Conservation (phyloP, 2,888 invertebrate species). For the Melitaea athalia region DNA sequence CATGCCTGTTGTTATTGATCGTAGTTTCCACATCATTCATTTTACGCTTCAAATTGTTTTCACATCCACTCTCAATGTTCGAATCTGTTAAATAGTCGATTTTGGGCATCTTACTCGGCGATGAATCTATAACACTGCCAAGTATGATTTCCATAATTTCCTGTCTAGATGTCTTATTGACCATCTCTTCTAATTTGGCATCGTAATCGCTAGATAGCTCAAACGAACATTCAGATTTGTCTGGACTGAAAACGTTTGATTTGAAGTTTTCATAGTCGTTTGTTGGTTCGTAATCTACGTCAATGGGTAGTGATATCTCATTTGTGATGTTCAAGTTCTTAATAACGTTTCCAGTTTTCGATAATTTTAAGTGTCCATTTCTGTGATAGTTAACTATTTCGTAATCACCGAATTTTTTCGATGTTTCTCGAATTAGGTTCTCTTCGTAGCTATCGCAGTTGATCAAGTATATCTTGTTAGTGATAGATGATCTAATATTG, state of each 20-base stretch:
- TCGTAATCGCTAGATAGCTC: conserved; percentile 73
- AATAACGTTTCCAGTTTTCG: conserved; percentile 55
- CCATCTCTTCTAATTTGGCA: conserved; percentile 72
- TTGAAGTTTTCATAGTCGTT: conserved; percentile 33
- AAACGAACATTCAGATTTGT: conserved; percentile 74
- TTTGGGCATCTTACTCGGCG: conserved; percentile 61
- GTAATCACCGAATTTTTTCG: conserved; percentile 57
- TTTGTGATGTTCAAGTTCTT: conserved; percentile 59
- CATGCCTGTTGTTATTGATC: conserved; percentile 64
- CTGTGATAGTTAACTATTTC: conserved; percentile 67
- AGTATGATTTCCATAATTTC: conserved; percentile 80
- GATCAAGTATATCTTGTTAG: conserved; percentile 60
- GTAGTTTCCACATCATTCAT: conserved; percentile 55
- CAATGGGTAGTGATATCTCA: conserved; percentile 64
- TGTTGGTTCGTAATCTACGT: conserved; percentile 42
- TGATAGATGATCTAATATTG: conserved; percentile 42
- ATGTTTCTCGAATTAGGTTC: conserved; percentile 61
- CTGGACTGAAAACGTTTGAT: conserved; percentile 62
- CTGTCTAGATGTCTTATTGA: conserved; percentile 70
- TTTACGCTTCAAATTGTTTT: conserved; percentile 61
- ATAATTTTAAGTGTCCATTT: conserved; percentile 64
- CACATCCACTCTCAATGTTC: conserved; percentile 53
- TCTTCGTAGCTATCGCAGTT: conserved; percentile 72
- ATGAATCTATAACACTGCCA: conserved; percentile 61
- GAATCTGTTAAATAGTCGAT: conserved; percentile 68